Conservation (phyloP, 2,113 vertebrate genomes). For the Athene noctua region DNA sequence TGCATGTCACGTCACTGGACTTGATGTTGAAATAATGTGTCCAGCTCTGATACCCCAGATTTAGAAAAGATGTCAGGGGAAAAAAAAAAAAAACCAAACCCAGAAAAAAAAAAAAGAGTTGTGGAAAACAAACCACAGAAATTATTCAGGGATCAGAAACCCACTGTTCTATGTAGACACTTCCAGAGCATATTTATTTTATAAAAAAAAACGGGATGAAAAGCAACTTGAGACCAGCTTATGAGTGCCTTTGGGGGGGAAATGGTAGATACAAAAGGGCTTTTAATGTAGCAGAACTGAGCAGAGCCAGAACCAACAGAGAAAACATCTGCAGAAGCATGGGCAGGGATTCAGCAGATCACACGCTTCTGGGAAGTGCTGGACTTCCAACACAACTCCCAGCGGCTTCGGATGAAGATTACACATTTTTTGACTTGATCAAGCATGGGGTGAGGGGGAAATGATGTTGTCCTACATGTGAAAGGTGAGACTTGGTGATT, state of each 20-base stretch:
- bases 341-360: not conserved
- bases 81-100: not conserved
- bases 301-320: not conserved
- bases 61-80: not conserved
- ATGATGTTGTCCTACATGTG: not conserved
- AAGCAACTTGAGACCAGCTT: not conserved
- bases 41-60: not conserved
- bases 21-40: not conserved
- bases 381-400: not conserved
- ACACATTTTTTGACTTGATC: not conserved
- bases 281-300: not conserved
- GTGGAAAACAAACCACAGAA: not conserved
- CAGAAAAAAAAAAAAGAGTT: not conserved
- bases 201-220: not conserved
- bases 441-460: not conserved
- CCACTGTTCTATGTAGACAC: not conserved
- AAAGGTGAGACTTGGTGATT: not conserved
- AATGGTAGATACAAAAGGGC: not conserved
- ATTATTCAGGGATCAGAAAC: not conserved
- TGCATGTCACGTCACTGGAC: not conserved
- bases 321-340: not conserved
- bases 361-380: not conserved
- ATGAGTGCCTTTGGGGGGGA: not conserved
- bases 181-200: not conserved
- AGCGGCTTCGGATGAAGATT: not conserved